Evolutionary conservation across 35 echinoderm and acorn worm genomes (phyloP).

Genomic region (Heliocidaris tuberculata): DNA sequence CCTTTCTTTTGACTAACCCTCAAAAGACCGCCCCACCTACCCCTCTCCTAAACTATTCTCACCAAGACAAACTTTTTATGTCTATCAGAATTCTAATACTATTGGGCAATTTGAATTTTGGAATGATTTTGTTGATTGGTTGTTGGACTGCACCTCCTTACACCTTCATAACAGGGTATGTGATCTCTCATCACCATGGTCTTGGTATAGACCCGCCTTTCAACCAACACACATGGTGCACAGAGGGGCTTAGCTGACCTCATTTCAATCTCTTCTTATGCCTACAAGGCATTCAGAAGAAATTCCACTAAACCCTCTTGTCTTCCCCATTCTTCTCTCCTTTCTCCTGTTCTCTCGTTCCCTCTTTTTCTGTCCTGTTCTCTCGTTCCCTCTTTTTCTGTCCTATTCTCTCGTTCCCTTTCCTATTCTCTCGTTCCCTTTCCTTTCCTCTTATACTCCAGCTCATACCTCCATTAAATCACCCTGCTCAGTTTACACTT

Average conservation of each 20-base stretch:
- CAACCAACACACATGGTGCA: constrained; percentile 43
- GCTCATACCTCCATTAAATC: constrained; percentile 31
- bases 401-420: background rate
- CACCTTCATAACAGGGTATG: background rate
- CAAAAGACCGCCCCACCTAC: background rate
- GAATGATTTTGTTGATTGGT: background rate
- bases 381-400: background rate
- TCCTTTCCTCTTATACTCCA: background rate
- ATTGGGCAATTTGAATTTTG: background rate
- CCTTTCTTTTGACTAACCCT: constrained; percentile 21
- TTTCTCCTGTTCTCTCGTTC: background rate
- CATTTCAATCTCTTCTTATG: constrained; percentile 26
- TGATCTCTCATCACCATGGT: constrained; percentile 10
- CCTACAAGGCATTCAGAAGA: constrained; percentile 42
- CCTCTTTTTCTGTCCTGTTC: background rate
- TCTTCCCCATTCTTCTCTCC: background rate
- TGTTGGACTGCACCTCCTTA: background rate
- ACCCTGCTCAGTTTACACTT: constrained; percentile 38
- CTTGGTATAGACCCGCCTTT: constrained; percentile 8
- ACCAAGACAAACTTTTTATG: background rate
- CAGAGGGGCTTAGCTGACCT: constrained; percentile 44
- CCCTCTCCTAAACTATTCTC: background rate
- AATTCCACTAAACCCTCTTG: constrained; percentile 47
- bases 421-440: background rate
- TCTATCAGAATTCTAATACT: background rate